A percentile compares a stretch with the other conserved stretches of the same genome.
phyloP scores from a whole-genome alignment of 1,140 invertebrate species.

The Psilanteris sp. region DNA sequence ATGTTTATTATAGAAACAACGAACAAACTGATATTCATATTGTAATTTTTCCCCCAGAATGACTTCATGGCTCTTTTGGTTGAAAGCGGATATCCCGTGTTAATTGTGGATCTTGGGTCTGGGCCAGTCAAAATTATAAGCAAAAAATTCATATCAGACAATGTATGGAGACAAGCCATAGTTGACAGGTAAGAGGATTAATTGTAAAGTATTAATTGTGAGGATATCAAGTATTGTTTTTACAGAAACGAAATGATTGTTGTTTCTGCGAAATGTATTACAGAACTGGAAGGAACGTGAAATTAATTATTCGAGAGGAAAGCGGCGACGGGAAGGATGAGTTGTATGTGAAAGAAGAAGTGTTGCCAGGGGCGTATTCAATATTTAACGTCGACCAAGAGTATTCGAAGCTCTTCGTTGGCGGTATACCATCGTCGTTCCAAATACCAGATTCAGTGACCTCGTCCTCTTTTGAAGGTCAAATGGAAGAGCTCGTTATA shows the following conservation, averaged over 20 bases:
- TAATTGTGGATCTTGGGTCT: constrained; percentile 93
- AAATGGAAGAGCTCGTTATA: constrained; percentile 93
- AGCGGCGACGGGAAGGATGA: constrained; percentile 82
- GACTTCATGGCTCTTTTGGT: constrained; percentile 97
- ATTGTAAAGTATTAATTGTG: too few relatives aligned
- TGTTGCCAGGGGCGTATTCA: constrained; percentile 85
- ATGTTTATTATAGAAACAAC: too few relatives aligned
- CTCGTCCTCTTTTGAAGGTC: constrained; percentile 90
- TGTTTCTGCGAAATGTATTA: too few relatives aligned
- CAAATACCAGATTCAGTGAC: constrained; percentile 85
- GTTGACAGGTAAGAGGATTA: constrained; percentile 86
- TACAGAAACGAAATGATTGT: too few relatives aligned
- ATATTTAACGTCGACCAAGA: constrained; percentile 93
- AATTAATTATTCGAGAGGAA: constrained; percentile 89
- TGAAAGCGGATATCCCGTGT: constrained; percentile 90
- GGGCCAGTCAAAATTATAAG: constrained; percentile 87
- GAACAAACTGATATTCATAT: constrained; percentile 1
- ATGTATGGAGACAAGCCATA: constrained; percentile 94
- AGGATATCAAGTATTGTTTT: too few relatives aligned
- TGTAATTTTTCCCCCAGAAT: constrained; percentile 80
- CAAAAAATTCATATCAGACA: constrained; percentile 87
- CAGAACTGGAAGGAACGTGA: constrained; percentile 90
- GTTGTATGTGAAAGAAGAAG: constrained; percentile 81
- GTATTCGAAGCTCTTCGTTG: constrained; percentile 93
- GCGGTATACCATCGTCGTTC: constrained; percentile 88